phyloP scores from a whole-genome alignment of 1,140 invertebrate species.

The Pararge aegeria region DNA sequence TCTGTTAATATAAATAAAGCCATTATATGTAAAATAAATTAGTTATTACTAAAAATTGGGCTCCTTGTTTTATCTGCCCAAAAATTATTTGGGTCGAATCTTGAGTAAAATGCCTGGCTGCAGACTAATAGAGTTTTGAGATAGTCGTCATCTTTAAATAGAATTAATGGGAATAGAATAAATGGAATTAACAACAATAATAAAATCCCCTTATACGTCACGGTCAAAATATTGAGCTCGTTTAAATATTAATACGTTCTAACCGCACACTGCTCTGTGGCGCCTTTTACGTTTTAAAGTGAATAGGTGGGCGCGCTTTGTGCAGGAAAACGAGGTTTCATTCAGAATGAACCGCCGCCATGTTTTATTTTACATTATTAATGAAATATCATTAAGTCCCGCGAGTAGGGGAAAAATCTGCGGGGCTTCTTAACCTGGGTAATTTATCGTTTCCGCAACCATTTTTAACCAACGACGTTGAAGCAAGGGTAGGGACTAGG shows the following conservation, averaged over 20 bases:
- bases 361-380: conserved; percentile 55
- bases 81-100: too few species aligned
- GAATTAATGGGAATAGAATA: too few species aligned
- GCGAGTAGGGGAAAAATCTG: neutral
- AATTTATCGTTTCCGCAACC: too few species aligned
- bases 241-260: conserved; percentile 19
- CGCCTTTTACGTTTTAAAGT: conserved; percentile 66
- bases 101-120: too few species aligned
- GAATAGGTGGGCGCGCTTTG: conserved; percentile 61
- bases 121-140: too few species aligned
- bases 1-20: too few species aligned
- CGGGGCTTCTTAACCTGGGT: neutral
- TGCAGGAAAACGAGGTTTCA: conserved; percentile 58
- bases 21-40: too few species aligned
- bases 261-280: conserved; percentile 36
- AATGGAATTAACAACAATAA: neutral
- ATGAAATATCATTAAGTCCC: conserved; percentile 41
- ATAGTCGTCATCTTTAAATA: too few species aligned
- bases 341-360: conserved; percentile 50
- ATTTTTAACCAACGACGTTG: too few species aligned
- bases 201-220: neutral
- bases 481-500: too few species aligned
- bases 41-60: too few species aligned
- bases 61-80: too few species aligned
- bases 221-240: neutral